A percentile compares a stretch with the other conserved stretches of the same genome.
Conservation (phyloP, 2,888 invertebrate species). For the Macropis europaea region DNA sequence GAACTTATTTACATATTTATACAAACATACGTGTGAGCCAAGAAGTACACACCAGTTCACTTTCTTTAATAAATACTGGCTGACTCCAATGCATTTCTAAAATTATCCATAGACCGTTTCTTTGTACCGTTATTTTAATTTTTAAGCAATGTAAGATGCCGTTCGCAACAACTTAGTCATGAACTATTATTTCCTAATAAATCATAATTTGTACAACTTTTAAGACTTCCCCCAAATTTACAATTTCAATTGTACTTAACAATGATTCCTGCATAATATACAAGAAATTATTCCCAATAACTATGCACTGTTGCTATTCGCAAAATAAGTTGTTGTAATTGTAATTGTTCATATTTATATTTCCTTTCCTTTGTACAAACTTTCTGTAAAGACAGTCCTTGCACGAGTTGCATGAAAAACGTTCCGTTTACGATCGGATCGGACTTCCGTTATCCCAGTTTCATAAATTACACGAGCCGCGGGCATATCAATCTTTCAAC, state of each 20-base stretch:
- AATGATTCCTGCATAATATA: too few species aligned
- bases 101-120: slow-evolving; percentile 16
- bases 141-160: neutral
- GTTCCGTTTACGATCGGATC: neutral
- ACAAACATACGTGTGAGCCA: slow-evolving; percentile 31
- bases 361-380: neutral
- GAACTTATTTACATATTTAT: slow-evolving; percentile 60
- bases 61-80: slow-evolving; percentile 11
- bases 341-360: too few species aligned
- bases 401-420: neutral
- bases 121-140: slow-evolving; percentile 8
- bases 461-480: slow-evolving; percentile 5
- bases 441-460: slow-evolving; percentile 5
- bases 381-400: neutral
- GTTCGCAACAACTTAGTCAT: too few species aligned
- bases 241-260: too few species aligned
- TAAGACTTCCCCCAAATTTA: too few species aligned
- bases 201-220: too few species aligned
- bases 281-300: too few species aligned
- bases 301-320: too few species aligned
- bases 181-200: too few species aligned
- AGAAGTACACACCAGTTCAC: slow-evolving; percentile 23
- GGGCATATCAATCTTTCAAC: neutral
- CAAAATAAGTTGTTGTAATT: neutral
- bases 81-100: slow-evolving; percentile 13